Percentiles rank a stretch among this genome's conserved stretches.
Evolutionary conservation across 2,797 vertebrate genomes (phyloP).

Genomic region (Tauraco hartlaubi): DNA sequence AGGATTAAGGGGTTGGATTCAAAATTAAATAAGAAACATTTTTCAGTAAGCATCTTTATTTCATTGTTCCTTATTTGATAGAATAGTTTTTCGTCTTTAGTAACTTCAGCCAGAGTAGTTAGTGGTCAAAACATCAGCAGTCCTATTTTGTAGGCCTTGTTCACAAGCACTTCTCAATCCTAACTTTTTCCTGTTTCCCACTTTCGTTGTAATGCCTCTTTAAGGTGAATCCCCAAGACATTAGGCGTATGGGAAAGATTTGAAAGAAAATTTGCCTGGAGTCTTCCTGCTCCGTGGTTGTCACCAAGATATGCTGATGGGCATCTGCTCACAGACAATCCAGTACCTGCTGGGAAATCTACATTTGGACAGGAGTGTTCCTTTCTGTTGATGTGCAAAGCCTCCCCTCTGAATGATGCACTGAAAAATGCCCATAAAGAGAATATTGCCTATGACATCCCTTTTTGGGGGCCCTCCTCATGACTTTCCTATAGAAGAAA

Average conservation of each 20-base stretch:
- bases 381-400: neutral
- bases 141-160: neutral
- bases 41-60: neutral
- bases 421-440: neutral
- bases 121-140: neutral
- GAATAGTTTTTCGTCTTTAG: neutral
- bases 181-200: neutral
- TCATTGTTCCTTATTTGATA: neutral
- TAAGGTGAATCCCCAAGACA: neutral
- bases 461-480: neutral
- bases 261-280: neutral
- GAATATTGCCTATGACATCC: neutral
- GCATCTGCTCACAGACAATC: neutral
- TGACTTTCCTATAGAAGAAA: neutral
- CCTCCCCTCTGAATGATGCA: neutral
- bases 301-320: neutral
- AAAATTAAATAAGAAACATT: neutral
- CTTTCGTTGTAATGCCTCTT: neutral
- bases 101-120: neutral
- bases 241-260: neutral
- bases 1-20: neutral
- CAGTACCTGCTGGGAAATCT: neutral
- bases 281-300: neutral
- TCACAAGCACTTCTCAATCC: neutral
- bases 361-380: neutral